Evolutionary conservation across 1,140 invertebrate genomes (phyloP).

Genomic region (Drosophila navojoa): DNA sequence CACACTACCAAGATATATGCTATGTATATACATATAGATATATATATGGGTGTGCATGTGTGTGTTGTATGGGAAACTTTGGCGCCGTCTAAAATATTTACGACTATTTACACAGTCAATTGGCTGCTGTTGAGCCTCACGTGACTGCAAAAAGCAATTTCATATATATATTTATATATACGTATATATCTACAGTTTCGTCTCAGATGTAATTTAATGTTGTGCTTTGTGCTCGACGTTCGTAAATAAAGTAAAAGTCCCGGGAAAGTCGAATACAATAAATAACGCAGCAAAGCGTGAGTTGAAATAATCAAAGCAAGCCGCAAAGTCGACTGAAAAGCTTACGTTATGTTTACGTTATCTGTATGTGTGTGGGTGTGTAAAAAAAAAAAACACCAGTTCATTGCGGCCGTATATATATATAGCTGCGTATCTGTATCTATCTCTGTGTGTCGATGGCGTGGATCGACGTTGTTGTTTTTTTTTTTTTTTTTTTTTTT

Average conservation of each 20-base stretch:
- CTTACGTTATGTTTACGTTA: slow-evolving; percentile 52
- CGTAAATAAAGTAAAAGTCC: slow-evolving; percentile 40
- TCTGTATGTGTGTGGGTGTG: background rate
- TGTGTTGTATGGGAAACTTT: slow-evolving; percentile 41
- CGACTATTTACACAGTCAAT: slow-evolving; percentile 71
- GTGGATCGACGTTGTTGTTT: slow-evolving; percentile 20
- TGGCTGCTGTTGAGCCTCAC: slow-evolving; percentile 49
- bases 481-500: background rate
- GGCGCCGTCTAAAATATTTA: slow-evolving; percentile 66
- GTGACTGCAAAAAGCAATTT: slow-evolving; percentile 44
- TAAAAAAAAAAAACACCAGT: slow-evolving; percentile 13
- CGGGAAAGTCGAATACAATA: slow-evolving; percentile 7
- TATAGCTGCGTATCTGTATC: slow-evolving; percentile 4
- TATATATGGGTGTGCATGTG: slow-evolving; percentile 5
- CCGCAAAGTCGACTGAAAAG: slow-evolving; percentile 14
- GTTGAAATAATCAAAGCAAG: slow-evolving; percentile 25
- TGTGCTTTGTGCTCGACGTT: slow-evolving; percentile 30
- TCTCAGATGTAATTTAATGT: slow-evolving; percentile 37
- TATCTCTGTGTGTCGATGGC: slow-evolving; percentile 35
- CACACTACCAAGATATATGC: slow-evolving; percentile 10
- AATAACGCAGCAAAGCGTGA: slow-evolving; percentile 21
- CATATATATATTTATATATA: background rate
- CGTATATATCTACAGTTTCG: slow-evolving; percentile 16
- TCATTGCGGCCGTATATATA: slow-evolving; percentile 20
- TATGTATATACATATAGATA: no score